Evolutionary conservation across 2,888 invertebrate genomes (phyloP), one percentile per base, ranked within the genome.

Genomic region (Rhamnusium bicolor): DNA sequence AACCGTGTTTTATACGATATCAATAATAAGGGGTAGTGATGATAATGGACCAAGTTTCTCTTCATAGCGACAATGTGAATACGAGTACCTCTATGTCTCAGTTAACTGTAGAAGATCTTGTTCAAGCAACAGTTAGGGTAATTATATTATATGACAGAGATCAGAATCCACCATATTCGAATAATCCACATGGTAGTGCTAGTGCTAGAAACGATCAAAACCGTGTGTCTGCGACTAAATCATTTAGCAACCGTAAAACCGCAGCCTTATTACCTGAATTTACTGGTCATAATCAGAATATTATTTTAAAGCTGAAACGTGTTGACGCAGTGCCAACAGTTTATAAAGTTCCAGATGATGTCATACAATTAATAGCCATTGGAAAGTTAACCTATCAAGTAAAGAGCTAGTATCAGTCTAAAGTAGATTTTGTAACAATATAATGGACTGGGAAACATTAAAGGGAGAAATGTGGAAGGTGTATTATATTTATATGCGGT

Each of bases 331-430:
- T 46, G 3, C 46, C 2, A 46, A 10, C 4, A n/a, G 69, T 71
- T 8, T 72, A 72, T 14, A 46, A 69, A 8, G 73, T 74, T n/a
- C 58, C 76, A 29, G 65, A 71, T 58, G 18, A 51, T 29, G 51
- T 76, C 3, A 76, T 74, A n/a, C 71, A 68, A 53, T 16, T 74
- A 10, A 32, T 74, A 27, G 71, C 71, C 16, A 56, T 76, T 1
- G 74, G 76, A 2, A 76, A 76, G 54, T 18, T 74, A 1, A 47
- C 32, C 6, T 65, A 54, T 10, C 32, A 51, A 40, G 75, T 69
- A 0, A 69, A 70, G 46, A n/a, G 27, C 1, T 75, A 72, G 73
- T 75, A 73, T 60, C 47, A 46, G 24, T 71, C 70, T 0, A 73
- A 67, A 61, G 32, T 61, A 10, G 67, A 71, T 1, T 58, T 63